Base-by-base conservation (phyloP, 2,888 invertebrate genomes). In the Drosophila emarginata region DNA sequence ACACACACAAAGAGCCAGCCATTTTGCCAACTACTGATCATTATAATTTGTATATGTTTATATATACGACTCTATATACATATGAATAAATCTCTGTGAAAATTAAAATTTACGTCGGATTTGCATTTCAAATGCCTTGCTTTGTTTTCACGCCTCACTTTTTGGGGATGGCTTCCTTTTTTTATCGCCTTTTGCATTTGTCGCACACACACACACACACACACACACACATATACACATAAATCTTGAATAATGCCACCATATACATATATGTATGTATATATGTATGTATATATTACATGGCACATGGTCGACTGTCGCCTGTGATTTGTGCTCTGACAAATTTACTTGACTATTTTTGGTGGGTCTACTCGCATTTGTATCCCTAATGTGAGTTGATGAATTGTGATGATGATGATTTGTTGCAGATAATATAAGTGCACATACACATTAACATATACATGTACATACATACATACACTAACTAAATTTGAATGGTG, bases 91-190 rank as follows among this genome's bases (percentile, higher is more conserved):
- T 82, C 79, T 75, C 59, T 72, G 74, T 63, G 63, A 78, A 81
- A 81, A 85, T 85, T 87, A 85, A 76, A 87, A 85, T 87, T 85
- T 87, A 85, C 82, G 63, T 15, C 72, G 68, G 68, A 85, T 85
- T 85, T 87, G 87, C 82, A 85, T 82, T 85, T 75, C 75, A 85
- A 85, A 85, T 85, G 58, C 37, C 37, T 64, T 56, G 36, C 12
- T 63, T 67, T 59, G 60, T 37, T 18, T 59, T 50, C 54, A 62
- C 26, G 59, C 40, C 40, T 59, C 51, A 28, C 36, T 50, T 12
- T 36, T 52, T 52, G 54, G 56, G 64, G 52, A 32, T 40, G 11
- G 26, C 61, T 36, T 54, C 5, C 26, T 0, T 26, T 37, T 75
- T 76, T 69, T 77, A 74, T 76, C 69, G 77, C 65, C 67, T 70